A percentile compares a stretch with the other conserved stretches of the same genome.
These are phyloP conservation scores for Pseudotriccus pelzelni DNA, from an alignment of 2,797 vertebrate species.

Conservation along the genomic window DNA sequence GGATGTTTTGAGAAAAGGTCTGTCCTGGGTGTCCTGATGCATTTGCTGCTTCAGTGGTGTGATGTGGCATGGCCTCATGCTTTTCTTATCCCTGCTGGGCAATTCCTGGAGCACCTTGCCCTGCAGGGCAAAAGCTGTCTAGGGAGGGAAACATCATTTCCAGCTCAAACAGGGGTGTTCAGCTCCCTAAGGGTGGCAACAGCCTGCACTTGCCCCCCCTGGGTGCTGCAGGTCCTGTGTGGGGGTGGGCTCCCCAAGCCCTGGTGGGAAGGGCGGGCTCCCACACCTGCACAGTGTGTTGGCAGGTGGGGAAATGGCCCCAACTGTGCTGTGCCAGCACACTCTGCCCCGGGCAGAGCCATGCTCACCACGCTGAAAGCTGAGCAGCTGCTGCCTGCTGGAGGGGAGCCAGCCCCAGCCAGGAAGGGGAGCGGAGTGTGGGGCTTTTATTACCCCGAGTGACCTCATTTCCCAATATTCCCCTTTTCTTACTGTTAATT, in stretches of 20 bases:
- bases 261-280: neutral
- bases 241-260: neutral
- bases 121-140: too few relatives aligned
- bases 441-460: constrained; percentile 26
- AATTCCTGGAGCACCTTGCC: neutral
- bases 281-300: rapidly evolving
- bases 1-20: neutral
- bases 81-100: neutral
- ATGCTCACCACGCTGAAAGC: rapidly evolving
- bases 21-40: neutral
- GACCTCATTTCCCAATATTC: constrained; percentile 54
- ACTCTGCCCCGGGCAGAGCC: neutral
- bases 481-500: constrained; percentile 14
- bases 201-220: rapidly evolving
- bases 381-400: neutral
- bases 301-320: neutral
- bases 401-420: neutral
- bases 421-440: neutral
- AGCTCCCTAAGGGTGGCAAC: neutral
- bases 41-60: neutral
- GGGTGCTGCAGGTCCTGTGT: rapidly evolving
- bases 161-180: neutral
- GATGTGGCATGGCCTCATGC: rapidly evolving
- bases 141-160: rapidly evolving
- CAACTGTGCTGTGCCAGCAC: rapidly evolving